Evolutionary conservation across 2,888 invertebrate genomes (phyloP).

Genomic region (Heliothis peltigera): DNA sequence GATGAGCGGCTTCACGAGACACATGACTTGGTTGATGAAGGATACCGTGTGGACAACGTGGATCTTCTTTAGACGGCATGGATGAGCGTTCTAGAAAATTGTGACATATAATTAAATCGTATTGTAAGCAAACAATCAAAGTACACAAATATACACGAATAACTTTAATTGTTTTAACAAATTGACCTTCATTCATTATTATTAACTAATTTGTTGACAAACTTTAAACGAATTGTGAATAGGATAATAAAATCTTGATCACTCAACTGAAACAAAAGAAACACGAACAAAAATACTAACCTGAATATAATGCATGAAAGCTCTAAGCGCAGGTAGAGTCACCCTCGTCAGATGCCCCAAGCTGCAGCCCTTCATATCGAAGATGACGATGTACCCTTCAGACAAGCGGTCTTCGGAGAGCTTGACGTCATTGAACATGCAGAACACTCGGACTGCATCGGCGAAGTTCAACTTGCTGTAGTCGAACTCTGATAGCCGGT

Average conservation of each 20-base stretch:
- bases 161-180: not conserved
- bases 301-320: slow-evolving; percentile 92
- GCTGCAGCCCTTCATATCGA: slow-evolving; percentile 92
- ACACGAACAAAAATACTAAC: slow-evolving; percentile 70
- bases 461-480: slow-evolving; percentile 91
- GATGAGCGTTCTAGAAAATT: slow-evolving; percentile 91
- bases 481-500: slow-evolving; percentile 90
- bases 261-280: too few species aligned
- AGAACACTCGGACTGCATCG: slow-evolving; percentile 91
- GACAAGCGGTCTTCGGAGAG: slow-evolving; percentile 90
- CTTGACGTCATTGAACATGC: slow-evolving; percentile 92
- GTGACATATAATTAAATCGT: not conserved
- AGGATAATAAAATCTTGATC: too few species aligned
- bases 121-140: not conserved
- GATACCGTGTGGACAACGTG: slow-evolving; percentile 92
- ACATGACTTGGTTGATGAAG: slow-evolving; percentile 92
- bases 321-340: slow-evolving; percentile 90
- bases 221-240: too few species aligned
- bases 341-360: slow-evolving; percentile 92
- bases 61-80: slow-evolving; percentile 91
- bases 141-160: not conserved
- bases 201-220: too few species aligned
- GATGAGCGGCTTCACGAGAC: slow-evolving; percentile 91
- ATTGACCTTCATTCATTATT: too few species aligned
- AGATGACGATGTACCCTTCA: slow-evolving; percentile 91